phyloP scores from a whole-genome alignment of 2,113 vertebrate species.

The Indri indri region DNA sequence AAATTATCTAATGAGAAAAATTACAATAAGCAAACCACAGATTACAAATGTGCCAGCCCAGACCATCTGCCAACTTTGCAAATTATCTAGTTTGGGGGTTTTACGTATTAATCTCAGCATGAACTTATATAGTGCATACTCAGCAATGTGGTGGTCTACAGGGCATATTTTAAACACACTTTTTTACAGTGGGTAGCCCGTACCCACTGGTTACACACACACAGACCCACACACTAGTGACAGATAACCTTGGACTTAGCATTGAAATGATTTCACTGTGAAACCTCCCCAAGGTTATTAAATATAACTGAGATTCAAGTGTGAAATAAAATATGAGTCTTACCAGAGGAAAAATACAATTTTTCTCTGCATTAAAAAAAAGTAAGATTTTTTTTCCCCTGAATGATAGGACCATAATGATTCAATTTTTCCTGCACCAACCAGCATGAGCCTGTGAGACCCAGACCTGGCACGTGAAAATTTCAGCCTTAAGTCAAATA shows the following conservation, averaged over 20 bases:
- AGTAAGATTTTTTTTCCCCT: background rate
- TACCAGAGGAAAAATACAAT: constrained; percentile 25
- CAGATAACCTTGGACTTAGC: background rate
- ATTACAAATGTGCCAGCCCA: background rate
- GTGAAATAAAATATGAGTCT: constrained; percentile 54
- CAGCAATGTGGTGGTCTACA: background rate
- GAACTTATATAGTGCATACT: background rate
- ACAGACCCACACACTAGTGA: background rate
- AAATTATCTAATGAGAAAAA: constrained; percentile 32
- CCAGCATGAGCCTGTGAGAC: constrained; percentile 35
- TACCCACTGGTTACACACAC: background rate
- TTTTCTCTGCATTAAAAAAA: constrained; percentile 44
- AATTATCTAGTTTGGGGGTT: background rate
- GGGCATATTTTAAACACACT: background rate
- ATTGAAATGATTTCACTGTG: background rate
- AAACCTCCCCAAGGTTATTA: background rate
- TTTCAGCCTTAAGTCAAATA: constrained; percentile 83
- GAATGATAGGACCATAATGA: constrained; percentile 16
- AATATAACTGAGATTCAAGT: constrained; percentile 7
- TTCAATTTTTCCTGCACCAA: constrained; percentile 65
- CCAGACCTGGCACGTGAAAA: constrained; percentile 79
- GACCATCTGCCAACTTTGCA: background rate
- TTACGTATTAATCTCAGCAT: background rate
- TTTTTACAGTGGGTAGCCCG: background rate
- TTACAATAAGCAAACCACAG: background rate